phyloP scores from a whole-genome alignment of 2,888 invertebrate species.

The Xanthia icteritia region DNA sequence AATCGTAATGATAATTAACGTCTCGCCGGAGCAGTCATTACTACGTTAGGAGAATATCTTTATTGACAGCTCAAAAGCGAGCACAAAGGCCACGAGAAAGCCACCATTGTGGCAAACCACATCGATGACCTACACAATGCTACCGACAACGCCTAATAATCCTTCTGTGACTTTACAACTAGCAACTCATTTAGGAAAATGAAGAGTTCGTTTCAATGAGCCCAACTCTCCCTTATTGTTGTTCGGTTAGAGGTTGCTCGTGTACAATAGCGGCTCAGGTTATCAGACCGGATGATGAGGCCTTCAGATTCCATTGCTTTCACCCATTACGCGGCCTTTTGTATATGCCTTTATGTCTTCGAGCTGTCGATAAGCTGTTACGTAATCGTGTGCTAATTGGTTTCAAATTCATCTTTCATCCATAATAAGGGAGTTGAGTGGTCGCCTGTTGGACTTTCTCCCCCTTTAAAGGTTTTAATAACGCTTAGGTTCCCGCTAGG shows the following conservation, averaged over 20 bases:
- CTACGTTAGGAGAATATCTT: slow-evolving; percentile 78
- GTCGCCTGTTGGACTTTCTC: slow-evolving; percentile 72
- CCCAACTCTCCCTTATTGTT: slow-evolving; percentile 83
- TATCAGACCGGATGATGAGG: slow-evolving; percentile 89
- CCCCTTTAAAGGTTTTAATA: slow-evolving; percentile 69
- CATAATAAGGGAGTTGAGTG: slow-evolving; percentile 67
- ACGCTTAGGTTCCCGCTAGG: slow-evolving; percentile 63
- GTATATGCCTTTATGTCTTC: slow-evolving; percentile 73
- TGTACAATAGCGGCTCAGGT: slow-evolving; percentile 85
- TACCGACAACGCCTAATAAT: slow-evolving; percentile 85
- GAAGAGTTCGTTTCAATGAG: slow-evolving; percentile 84
- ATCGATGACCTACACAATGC: slow-evolving; percentile 82
- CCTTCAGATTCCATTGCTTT: slow-evolving; percentile 86
- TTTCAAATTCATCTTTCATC: slow-evolving; percentile 71
- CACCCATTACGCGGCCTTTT: slow-evolving; percentile 85
- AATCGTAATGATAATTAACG: slow-evolving; percentile 80
- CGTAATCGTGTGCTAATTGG: slow-evolving; percentile 77
- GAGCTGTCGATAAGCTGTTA: slow-evolving; percentile 73
- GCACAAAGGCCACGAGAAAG: slow-evolving; percentile 83
- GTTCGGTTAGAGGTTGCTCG: slow-evolving; percentile 76
- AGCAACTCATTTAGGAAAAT: slow-evolving; percentile 88
- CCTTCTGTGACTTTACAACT: slow-evolving; percentile 76
- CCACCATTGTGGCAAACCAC: slow-evolving; percentile 79
- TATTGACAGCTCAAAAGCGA: slow-evolving; percentile 84
- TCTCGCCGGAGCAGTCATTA: slow-evolving; percentile 77